Conservation (phyloP, 2,888 invertebrate species). For the Caenorhabditis zanzibari region DNA sequence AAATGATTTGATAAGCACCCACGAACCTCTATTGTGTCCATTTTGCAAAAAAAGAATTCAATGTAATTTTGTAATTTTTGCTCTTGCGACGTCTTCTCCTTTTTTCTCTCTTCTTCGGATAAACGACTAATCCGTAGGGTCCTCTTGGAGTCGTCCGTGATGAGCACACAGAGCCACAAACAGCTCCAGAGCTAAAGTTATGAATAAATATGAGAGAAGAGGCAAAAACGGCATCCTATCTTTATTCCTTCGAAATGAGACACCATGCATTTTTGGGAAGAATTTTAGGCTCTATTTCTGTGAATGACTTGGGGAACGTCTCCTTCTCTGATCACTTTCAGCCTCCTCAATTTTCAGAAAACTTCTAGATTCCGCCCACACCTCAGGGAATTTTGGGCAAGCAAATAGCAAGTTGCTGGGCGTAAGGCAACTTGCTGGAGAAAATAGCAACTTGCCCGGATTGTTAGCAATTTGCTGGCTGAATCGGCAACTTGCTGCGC, state of each 20-base stretch:
- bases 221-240: conserved; percentile 5
- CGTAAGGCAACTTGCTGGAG: too few species aligned
- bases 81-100: conserved; percentile 23
- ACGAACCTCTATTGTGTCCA: conserved; percentile 17
- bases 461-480: too few species aligned
- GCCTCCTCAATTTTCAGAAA: neutral
- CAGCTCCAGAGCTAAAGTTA: conserved; percentile 37
- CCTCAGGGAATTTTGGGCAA: too few species aligned
- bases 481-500: too few species aligned
- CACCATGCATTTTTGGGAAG: conserved; percentile 51
- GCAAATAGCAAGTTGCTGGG: too few species aligned
- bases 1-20: too few species aligned
- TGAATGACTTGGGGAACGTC: conserved; percentile 6
- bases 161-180: conserved; percentile 37
- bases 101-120: conserved; percentile 13
- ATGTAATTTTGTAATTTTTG: conserved; percentile 27
- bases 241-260: conserved; percentile 36
- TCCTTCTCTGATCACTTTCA: neutral
- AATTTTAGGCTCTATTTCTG: neutral
- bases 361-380: conserved; percentile 22
- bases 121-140: conserved; percentile 53
- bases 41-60: neutral
- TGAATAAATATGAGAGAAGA: conserved; percentile 48
- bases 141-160: conserved; percentile 39
- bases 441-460: too few species aligned